Conservation (phyloP, 2,797 vertebrate genomes). For the Stomatorhinus walkeri region DNA sequence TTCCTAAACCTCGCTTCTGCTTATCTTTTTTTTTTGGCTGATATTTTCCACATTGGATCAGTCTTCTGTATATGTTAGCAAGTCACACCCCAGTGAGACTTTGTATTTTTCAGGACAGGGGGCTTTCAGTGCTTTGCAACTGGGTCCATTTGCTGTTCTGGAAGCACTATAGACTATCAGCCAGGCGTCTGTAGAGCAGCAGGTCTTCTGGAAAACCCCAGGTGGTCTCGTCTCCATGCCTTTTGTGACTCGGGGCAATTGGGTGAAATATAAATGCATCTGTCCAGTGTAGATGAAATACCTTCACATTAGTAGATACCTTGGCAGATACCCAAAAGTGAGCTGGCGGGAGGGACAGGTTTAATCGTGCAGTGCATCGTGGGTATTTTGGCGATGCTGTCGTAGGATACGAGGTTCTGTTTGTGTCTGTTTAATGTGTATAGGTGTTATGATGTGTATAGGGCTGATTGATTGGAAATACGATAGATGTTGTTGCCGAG, state of each 20-base stretch:
- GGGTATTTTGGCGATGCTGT: not conserved
- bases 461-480: not conserved
- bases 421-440: not conserved
- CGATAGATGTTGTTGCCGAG: not conserved
- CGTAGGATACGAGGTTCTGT: not conserved
- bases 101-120: not conserved
- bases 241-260: not conserved
- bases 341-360: not conserved
- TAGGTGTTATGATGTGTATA: not conserved
- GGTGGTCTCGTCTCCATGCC: not conserved
- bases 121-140: not conserved
- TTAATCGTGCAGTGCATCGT: not conserved
- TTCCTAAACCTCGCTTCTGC: not conserved
- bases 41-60: not conserved
- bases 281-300: not conserved
- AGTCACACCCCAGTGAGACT: not conserved
- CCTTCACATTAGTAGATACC: not conserved
- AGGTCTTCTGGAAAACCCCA: not conserved
- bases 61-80: not conserved
- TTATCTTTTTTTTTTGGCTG: not conserved
- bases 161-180: not conserved
- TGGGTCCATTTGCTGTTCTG: not conserved
- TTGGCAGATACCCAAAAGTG: not conserved
- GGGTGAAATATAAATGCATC: not conserved
- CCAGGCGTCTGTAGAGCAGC: not conserved